phyloP scores from a whole-genome alignment of 2,113 vertebrate genomes.

The Esox niger region DNA sequence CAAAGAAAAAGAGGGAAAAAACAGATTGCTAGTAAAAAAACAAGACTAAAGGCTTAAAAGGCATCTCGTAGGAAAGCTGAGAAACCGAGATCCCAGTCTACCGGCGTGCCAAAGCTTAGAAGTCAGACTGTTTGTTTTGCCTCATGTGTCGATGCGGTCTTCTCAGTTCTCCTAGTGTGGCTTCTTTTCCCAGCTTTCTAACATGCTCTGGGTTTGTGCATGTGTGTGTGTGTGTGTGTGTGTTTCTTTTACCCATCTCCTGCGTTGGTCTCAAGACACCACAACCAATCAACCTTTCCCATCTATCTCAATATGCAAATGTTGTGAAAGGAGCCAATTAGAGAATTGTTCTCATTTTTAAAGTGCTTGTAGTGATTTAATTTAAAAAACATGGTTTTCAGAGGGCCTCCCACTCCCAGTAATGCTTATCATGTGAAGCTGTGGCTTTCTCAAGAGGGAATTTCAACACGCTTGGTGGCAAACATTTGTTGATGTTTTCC shows the following conservation, averaged over 20 bases:
- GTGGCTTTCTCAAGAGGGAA: constrained; percentile 49
- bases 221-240: no score
- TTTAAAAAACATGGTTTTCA: constrained; percentile 73
- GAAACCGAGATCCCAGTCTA: constrained; percentile 41
- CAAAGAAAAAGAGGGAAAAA: constrained; percentile 42
- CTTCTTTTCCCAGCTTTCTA: constrained; percentile 26
- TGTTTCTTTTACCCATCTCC: constrained; percentile 4
- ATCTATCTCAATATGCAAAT: constrained; percentile 64
- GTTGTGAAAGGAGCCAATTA: constrained; percentile 74
- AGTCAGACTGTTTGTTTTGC: constrained; percentile 64
- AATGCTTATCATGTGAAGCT: constrained; percentile 70
- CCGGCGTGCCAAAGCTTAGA: constrained; percentile 40
- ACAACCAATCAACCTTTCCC: constrained; percentile 26
- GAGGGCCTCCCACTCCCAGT: constrained; percentile 45
- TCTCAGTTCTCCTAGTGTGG: constrained; percentile 44
- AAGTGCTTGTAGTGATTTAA: constrained; percentile 70
- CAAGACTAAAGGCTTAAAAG: constrained; percentile 59
- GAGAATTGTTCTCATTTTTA: constrained; percentile 72
- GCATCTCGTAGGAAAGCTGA: constrained; percentile 67
- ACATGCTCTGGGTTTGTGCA: constrained; percentile 1
- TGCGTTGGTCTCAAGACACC: constrained; percentile 16
- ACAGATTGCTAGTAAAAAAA: constrained; percentile 53
- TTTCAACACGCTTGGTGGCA: constrained; percentile 73
- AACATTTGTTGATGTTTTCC: constrained; percentile 75
- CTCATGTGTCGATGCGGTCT: constrained; percentile 48